Percentiles rank a stretch among this genome's conserved stretches.
Evolutionary conservation across 2,113 vertebrate species (phyloP).

Genomic region (Austrofundulus limnaeus): DNA sequence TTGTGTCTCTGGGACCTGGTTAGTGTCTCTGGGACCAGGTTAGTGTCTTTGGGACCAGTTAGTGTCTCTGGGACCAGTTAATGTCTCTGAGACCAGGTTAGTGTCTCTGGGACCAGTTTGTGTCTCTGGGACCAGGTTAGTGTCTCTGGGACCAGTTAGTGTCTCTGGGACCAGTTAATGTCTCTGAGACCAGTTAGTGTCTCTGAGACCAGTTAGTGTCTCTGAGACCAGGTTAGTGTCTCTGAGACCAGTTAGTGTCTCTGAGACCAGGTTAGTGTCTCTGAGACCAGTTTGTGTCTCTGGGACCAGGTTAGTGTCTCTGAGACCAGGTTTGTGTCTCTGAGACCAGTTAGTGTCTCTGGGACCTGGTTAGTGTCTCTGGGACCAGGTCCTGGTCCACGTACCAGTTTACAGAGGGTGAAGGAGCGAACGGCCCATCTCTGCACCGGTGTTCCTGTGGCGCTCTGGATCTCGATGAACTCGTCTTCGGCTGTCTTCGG

Average conservation of each 20-base stretch:
- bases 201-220: background rate
- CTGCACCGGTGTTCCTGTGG: slow-evolving; percentile 91
- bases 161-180: background rate
- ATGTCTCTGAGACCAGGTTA: too few relatives aligned
- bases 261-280: background rate
- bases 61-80: background rate
- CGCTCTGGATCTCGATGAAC: slow-evolving; percentile 94
- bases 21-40: background rate
- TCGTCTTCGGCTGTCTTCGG: slow-evolving; percentile 91
- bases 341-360: background rate
- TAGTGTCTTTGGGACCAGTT: too few relatives aligned
- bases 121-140: background rate
- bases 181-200: background rate
- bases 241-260: too few relatives aligned
- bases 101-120: background rate
- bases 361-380: background rate
- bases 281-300: background rate
- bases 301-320: background rate
- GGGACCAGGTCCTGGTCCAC: background rate
- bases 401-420: slow-evolving; percentile 88
- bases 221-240: background rate
- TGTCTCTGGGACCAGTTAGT: background rate
- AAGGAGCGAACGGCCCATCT: slow-evolving; percentile 88
- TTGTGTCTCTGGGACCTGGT: too few relatives aligned
- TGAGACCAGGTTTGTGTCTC: too few relatives aligned